A percentile compares a stretch with the other conserved stretches of the same genome.
Conservation (phyloP, 2,888 invertebrate genomes). For the Volucella inflata region DNA sequence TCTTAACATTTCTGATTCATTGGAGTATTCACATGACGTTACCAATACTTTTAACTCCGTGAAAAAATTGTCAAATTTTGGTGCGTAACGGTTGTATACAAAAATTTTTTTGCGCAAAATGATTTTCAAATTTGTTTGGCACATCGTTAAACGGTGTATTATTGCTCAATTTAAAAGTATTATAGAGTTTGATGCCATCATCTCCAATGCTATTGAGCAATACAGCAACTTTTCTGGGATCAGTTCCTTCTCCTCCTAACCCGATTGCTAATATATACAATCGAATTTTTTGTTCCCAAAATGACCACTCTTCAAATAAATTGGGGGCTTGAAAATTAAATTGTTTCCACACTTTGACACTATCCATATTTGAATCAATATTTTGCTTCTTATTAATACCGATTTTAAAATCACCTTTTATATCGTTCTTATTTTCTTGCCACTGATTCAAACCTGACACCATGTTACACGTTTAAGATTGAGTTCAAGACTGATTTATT, state of each 20-base stretch:
- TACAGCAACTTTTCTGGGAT: conserved; percentile 24
- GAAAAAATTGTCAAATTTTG: neutral
- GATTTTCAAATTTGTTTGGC: neutral
- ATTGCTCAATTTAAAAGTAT: conserved; percentile 7
- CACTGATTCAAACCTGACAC: too few species aligned
- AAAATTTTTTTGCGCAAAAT: conserved; percentile 24
- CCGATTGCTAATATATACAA: neutral
- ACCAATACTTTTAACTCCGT: conserved; percentile 12
- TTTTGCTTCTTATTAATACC: too few species aligned
- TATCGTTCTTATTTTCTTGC: too few species aligned
- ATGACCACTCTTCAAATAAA: too few species aligned
- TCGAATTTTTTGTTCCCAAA: conserved; percentile 5
- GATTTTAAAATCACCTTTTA: too few species aligned
- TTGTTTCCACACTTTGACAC: too few species aligned
- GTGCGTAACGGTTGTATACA: conserved; percentile 16
- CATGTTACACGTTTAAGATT: too few species aligned
- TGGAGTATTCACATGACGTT: neutral
- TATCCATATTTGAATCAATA: too few species aligned
- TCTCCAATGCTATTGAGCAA: conserved; percentile 23
- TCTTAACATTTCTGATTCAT: conserved; percentile 9
- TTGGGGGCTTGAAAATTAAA: too few species aligned
- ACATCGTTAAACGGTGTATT: neutral
- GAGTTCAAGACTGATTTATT: too few species aligned
- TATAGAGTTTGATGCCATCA: conserved; percentile 7
- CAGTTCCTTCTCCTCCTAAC: neutral